Evolutionary conservation across 2,113 vertebrate species (phyloP).

Genomic region (Sorex fumeus): DNA sequence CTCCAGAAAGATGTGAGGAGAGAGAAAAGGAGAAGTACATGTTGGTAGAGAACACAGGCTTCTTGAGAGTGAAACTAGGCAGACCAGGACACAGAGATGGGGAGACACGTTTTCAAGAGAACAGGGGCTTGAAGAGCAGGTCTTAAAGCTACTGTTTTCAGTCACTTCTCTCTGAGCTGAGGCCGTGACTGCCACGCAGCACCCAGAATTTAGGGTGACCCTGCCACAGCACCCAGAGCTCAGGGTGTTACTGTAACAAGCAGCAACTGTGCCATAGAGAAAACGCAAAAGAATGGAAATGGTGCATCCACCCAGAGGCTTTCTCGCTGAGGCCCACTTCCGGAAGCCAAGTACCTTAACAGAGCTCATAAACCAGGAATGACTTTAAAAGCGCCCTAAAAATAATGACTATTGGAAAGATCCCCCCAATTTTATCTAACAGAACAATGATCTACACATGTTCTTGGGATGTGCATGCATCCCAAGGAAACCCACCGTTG

Average conservation of each 20-base stretch:
- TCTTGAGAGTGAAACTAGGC: too few relatives aligned
- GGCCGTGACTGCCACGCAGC: neutral
- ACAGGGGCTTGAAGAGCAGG: too few relatives aligned
- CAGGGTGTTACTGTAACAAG: too few relatives aligned
- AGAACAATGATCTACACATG: neutral
- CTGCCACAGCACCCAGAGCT: too few relatives aligned
- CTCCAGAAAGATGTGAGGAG: too few relatives aligned
- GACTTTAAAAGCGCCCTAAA: slow-evolving; percentile 28
- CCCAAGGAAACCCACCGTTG: neutral
- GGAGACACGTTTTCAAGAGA: too few relatives aligned
- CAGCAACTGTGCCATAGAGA: neutral
- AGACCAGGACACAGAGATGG: too few relatives aligned
- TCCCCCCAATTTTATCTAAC: neutral
- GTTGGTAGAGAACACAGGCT: too few relatives aligned
- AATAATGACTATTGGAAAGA: slow-evolving; percentile 21
- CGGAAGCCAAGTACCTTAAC: neutral
- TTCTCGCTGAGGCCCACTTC: neutral
- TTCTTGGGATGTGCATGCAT: neutral
- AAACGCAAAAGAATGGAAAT: neutral
- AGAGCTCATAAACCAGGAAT: neutral
- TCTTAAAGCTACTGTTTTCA: neutral
- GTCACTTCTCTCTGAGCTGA: neutral
- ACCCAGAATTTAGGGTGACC: neutral
- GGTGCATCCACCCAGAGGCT: neutral
- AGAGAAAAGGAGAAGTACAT: too few relatives aligned